Base-by-base conservation (phyloP, 2,888 invertebrate genomes). In the Arctia plantaginis region DNA sequence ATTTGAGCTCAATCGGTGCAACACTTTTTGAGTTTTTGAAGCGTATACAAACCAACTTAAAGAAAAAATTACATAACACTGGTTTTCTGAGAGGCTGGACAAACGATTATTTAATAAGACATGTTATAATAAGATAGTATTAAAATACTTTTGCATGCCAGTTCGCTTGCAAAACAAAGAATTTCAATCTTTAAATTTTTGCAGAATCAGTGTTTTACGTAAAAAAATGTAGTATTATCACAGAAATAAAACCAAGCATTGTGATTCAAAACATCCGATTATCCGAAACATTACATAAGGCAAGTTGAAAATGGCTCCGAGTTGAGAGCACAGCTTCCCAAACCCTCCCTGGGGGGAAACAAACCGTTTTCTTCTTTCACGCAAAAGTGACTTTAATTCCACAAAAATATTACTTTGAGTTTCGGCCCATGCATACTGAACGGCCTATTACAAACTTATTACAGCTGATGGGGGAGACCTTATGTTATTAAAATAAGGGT, bases 371-470 rank as follows among this genome's bases (percentile, higher is more conserved):
- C 78, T 83, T 77, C 74, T 80, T 84, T 81, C 80, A 84, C 83
- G 82, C 82, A 86, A 82, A 86, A 83, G 82, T 81, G 85, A 85
- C 82, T 88, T 86, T 88, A 86, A 88, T 88, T 85, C 82, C 71
- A 82, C 71, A 84, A 87, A 90, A 88, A 90, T 89, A 89, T 89
- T 83, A 81, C 82, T 80, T 73, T 73, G 78, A 75, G 74, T 71
- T 69, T 75, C 81, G 69, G 69, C 77, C 80, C 80, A 82, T 88
- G 88, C 88, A 88, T 89, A 88, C 84, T 82, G 83, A 88, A 73
- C 71, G 76, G 75, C 68, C 51, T 68, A 77, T 81, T 80, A 82
- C 86, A 73, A 80, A 72, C 0, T 39, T 73, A 68, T 33, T 10
- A 13, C 51, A 79, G 71, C 80, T 23, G 23, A 12, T 41, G 15